Base-by-base conservation (phyloP, 2,797 vertebrate genomes). In the Lithobates sylvaticus region DNA sequence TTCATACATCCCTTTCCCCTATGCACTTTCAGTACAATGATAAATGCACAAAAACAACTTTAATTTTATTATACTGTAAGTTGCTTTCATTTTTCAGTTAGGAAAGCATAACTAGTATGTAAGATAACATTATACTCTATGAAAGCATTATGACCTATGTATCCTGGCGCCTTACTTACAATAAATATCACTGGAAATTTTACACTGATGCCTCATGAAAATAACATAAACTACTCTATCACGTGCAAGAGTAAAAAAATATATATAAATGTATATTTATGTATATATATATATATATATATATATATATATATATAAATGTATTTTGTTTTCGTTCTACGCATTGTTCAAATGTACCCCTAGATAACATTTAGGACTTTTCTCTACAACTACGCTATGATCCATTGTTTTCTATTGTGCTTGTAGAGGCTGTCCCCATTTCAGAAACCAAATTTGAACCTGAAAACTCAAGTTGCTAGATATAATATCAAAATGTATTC, bases 401-500 rank as follows among this genome's bases (percentile, higher is more conserved):
- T 5, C 50, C 50, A 15, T 15, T 47, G 50, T 21, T 18, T 58
- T 58, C 50, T 6, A 21, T 58, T 61, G 54, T 61, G 7, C 54
- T 7, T 61, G 64, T 47, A 84, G 23, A 29, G 77, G 50, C 65
- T 42, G 27, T 42, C n/a, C 29, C 64, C 65, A 71, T 47, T 47
- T 27, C 73, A 76, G 47, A 77, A 86, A 64, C 23, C 61, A 86
- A 76, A 44, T 58, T 23, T 32, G 44, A 58, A 16, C 76, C 74
- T 73, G 15, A 82, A 32, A 77, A 29, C 58, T 67, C n/a, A 73
- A 54, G n/a, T 73, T 87, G 73, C 69, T 10, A 82, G 85, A 83
- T 81, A 82, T 77, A 76, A 58, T 78, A 67, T 61, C 21, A 77
- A 54, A 85, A 73, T 29, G 36, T 85, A 75, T 77, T 47, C n/a